phyloP scores from a whole-genome alignment of 2,113 vertebrate species.

The Campylomormyrus tamandua region DNA sequence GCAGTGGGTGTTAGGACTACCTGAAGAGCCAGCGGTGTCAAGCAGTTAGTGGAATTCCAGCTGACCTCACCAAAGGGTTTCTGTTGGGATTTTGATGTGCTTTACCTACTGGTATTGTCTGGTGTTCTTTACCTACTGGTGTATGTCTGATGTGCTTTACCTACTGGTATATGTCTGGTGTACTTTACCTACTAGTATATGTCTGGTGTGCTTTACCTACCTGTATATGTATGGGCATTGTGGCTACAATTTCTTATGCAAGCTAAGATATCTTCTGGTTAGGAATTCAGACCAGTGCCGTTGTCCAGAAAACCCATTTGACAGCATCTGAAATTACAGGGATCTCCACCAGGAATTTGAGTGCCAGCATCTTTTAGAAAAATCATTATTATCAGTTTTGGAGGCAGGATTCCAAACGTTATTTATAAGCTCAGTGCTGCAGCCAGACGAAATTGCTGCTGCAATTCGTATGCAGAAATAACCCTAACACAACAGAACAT shows the following conservation, averaged over 20 bases:
- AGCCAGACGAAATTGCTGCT: conserved; percentile 31
- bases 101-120: background rate
- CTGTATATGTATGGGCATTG: background rate
- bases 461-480: conserved; percentile 37
- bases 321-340: background rate
- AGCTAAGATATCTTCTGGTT: background rate
- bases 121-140: background rate
- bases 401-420: conserved; percentile 16
- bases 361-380: background rate
- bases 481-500: conserved; percentile 25
- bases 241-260: background rate
- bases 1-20: conserved; percentile 7
- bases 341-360: background rate
- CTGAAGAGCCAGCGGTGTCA: conserved; percentile 14
- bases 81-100: background rate
- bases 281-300: background rate
- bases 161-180: background rate
- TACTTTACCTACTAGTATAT: background rate
- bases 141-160: no score
- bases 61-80: background rate
- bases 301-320: conserved; percentile 7
- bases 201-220: background rate
- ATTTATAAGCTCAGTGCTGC: conserved; percentile 32
- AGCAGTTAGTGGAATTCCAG: background rate
- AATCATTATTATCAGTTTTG: conserved; percentile 6